Evolutionary conservation across 2,113 vertebrate genomes (phyloP), one percentile per base, ranked within the genome.

Genomic region (Peromyscus polionotus): DNA sequence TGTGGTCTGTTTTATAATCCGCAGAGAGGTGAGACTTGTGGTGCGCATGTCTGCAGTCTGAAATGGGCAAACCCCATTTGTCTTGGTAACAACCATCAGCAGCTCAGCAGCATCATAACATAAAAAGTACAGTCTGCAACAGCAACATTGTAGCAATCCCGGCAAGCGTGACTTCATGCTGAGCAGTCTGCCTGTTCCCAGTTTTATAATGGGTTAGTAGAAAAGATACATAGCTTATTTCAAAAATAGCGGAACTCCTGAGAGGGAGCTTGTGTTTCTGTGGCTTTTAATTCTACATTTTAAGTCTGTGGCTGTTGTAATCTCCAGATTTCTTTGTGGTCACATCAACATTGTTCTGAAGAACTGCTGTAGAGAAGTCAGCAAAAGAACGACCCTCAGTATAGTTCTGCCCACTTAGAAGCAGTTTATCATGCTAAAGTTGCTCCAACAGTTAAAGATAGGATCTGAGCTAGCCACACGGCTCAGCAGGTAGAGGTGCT

Each of bases 371-470:
- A 54, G 45, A 90, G 77, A 92, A 91, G 48, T 26, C 7, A 86
- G 22, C 45, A 76, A 42, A 59, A 42, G 24, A 87, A 39, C 2
- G 36, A 5, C 31, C n/a, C 33, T 79, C 39, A 81, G 57, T 90
- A 17, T 36, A 11, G 63, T 61, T 93, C 68, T 76, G 42, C 39
- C 65, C 45, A 72, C 42, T 95, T 81, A 39, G 73, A 86, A 73
- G 95, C 81, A 54, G 67, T 84, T 87, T 16, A 20, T 90, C 68
- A 73, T 59, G 67, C 54, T 65, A n/a, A 73, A 61, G 54, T 81
- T 86, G 61, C 45, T 91, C 87, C 83, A 91, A 63, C 16, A 33
- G 22, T 94, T 95, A 93, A 90, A 90, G 42, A 73, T n/a, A 54
- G 31, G 45, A 26, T 87, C 84, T 36, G 51, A 70, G 67, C 6